phyloP scores from a whole-genome alignment of 2,113 vertebrate species.

The Myocastor coypus region DNA sequence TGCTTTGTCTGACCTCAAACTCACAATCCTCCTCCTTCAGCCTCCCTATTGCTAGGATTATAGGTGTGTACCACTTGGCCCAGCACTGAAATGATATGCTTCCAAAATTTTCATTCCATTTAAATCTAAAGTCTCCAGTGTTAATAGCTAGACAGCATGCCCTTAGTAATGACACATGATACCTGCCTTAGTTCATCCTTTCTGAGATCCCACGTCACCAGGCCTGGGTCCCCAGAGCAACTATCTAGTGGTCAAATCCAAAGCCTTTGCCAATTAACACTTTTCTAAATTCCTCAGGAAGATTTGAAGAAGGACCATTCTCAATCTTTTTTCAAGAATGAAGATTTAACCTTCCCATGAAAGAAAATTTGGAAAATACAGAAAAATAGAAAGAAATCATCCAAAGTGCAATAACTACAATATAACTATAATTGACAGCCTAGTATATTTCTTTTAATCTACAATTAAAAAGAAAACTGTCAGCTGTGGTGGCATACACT shows the following conservation, averaged over 20 bases:
- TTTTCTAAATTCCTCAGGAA: conserved; percentile 21
- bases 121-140: conserved; percentile 1
- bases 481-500: background rate
- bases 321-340: conserved; percentile 24
- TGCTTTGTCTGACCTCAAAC: background rate
- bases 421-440: conserved; percentile 22
- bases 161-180: background rate
- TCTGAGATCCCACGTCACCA: background rate
- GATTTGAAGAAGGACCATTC: background rate
- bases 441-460: background rate
- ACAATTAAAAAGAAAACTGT: background rate
- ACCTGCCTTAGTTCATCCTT: background rate
- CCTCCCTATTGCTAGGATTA: background rate
- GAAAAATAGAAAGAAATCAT: conserved; percentile 16
- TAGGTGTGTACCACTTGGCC: background rate
- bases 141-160: background rate
- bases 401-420: conserved; percentile 2
- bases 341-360: background rate
- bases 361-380: background rate
- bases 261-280: background rate
- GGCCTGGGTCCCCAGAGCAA: background rate
- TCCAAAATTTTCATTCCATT: background rate
- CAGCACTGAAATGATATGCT: background rate
- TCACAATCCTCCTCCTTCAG: background rate
- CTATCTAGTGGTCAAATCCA: background rate